Evolutionary conservation across 2,797 vertebrate genomes (phyloP).

Genomic region (Manis crassicaudata): DNA sequence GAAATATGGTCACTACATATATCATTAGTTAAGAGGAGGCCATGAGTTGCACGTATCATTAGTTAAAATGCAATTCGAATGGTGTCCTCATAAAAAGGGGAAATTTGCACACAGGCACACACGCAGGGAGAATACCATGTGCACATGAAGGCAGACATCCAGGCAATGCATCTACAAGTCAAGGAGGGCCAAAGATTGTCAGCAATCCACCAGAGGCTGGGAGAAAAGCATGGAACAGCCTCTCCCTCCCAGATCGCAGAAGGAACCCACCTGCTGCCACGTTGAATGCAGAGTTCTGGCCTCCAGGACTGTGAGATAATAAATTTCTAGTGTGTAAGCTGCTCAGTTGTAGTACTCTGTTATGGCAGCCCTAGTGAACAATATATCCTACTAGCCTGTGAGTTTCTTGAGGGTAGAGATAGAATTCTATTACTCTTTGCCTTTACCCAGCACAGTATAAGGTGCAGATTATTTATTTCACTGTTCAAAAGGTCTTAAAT

Average conservation of each 20-base stretch:
- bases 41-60: not conserved
- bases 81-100: not conserved
- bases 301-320: not conserved
- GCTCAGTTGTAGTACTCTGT: not conserved
- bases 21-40: constrained; percentile 27
- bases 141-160: not conserved
- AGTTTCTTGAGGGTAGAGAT: not conserved
- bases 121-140: not conserved
- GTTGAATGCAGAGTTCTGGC: not conserved
- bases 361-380: not conserved
- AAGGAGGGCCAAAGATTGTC: not conserved
- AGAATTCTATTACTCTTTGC: not conserved
- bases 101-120: not conserved
- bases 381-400: not conserved
- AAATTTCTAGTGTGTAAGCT: not conserved
- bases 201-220: not conserved
- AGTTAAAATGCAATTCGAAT: not conserved
- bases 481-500: not conserved
- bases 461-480: not conserved
- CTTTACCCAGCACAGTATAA: not conserved
- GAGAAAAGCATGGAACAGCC: not conserved
- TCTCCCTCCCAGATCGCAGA: not conserved
- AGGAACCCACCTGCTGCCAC: not conserved
- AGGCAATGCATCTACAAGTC: no score
- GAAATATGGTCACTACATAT: not conserved